Evolutionary conservation across 1,140 invertebrate species (phyloP), one percentile per base, ranked within the genome.

Genomic region (Drosophila arizonae): DNA sequence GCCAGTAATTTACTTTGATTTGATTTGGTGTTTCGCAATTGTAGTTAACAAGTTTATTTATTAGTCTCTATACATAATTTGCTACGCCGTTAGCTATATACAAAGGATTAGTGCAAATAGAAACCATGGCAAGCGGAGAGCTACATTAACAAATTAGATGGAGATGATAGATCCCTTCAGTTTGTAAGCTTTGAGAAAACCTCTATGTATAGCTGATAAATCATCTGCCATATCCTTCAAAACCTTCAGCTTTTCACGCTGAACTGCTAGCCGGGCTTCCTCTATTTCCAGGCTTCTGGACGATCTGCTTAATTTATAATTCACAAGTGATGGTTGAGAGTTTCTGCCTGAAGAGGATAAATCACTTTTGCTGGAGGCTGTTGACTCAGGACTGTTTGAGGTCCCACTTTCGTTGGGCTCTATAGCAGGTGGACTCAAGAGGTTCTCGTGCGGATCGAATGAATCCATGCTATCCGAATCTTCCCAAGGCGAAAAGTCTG

Each of bases 201-300:
- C 45, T 8, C 71, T 62, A 8, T 84, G 68, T 41, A 73, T 51
- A 0, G 52, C 39, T 1, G 77, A 51, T 0, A 82, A n/a, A 6
- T 76, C 60, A 11, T 57, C 61, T 10, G 60, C 39, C 24, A 82
- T 43, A 11, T 9, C 58, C 26, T 77, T 65, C 63, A 85, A 48
- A 13, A 45, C 30, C 13, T 65, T 55, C 1, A 72, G 24, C 28
- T 81, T 69, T 48, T 87, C 41, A 4, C 45, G 48, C 30, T 74
- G 41, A 8, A 81, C 26, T 10, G 39, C 50, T 3, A 80, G 21
- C 8, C 51, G 80, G 10, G 72, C 57, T 21, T 65, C 48, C 26
- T 69, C 75, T 15, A 77, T 69, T 9, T 57, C 41, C 21, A 77
- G n/a, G 9, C 55, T 15, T 24, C 50, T 28, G 1, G 51, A 51